Evolutionary conservation across 2,113 vertebrate species (phyloP).

Genomic region (Ifrita kowaldi): DNA sequence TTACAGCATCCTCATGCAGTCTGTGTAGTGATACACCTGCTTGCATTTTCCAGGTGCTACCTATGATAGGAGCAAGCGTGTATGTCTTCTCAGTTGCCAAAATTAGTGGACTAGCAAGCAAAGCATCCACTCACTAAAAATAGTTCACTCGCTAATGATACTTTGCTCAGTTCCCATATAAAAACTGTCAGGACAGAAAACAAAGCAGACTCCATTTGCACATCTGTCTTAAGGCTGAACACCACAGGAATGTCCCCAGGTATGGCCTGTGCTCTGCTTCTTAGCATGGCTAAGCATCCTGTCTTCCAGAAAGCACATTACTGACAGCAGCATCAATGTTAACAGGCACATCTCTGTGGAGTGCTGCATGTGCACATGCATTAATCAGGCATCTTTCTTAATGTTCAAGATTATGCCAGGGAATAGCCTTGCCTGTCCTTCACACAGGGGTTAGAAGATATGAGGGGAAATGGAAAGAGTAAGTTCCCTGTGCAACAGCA

Average conservation of each 20-base stretch:
- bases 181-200: neutral
- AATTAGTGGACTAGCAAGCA: neutral
- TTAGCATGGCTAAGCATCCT: neutral
- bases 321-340: neutral
- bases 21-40: neutral
- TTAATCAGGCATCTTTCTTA: neutral
- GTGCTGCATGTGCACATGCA: neutral
- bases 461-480: neutral
- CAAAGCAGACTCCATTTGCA: neutral
- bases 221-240: neutral
- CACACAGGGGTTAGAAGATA: neutral
- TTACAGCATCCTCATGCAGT: neutral
- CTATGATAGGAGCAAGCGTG: neutral
- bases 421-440: neutral
- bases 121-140: neutral
- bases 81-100: neutral
- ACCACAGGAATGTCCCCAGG: neutral
- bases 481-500: neutral
- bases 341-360: neutral
- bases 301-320: neutral
- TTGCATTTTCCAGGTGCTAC: neutral
- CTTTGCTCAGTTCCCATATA: neutral
- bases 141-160: neutral
- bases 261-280: neutral
- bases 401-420: neutral